Conservation (phyloP, 92 coral and sea anemone species). For the Palythoa grandiflora region DNA sequence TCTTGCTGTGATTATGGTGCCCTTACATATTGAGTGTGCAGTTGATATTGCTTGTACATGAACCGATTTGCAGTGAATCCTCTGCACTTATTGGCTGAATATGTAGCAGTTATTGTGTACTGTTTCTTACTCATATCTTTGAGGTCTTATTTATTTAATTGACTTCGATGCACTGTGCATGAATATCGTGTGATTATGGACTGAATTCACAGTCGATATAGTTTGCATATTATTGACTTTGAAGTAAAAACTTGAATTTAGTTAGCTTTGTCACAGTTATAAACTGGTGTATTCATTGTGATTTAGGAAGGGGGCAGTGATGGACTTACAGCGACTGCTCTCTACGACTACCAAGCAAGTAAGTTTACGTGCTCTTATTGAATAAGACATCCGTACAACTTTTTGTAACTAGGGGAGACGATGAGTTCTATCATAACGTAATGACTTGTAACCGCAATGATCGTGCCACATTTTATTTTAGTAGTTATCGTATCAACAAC, state of each 20-base stretch:
- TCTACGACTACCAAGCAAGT: conserved; percentile 95
- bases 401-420: too few species aligned
- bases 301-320: conserved; percentile 30
- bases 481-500: too few species aligned
- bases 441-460: too few species aligned
- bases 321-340: conserved; percentile 78
- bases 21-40: neutral
- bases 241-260: neutral
- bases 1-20: neutral
- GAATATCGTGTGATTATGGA: neutral
- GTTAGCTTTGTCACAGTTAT: neutral
- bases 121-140: neutral
- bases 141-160: neutral
- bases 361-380: conserved; percentile 6
- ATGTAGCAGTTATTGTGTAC: neutral
- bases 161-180: neutral
- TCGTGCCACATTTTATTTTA: too few species aligned
- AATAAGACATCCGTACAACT: neutral
- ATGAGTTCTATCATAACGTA: too few species aligned
- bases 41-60: neutral
- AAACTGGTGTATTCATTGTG: neutral
- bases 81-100: neutral
- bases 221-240: neutral
- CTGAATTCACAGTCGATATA: neutral
- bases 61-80: neutral